A percentile compares a stretch with the other conserved stretches of the same genome.
Conservation (phyloP, 2,113 vertebrate genomes). For the Ornithorhynchus anatinus region DNA sequence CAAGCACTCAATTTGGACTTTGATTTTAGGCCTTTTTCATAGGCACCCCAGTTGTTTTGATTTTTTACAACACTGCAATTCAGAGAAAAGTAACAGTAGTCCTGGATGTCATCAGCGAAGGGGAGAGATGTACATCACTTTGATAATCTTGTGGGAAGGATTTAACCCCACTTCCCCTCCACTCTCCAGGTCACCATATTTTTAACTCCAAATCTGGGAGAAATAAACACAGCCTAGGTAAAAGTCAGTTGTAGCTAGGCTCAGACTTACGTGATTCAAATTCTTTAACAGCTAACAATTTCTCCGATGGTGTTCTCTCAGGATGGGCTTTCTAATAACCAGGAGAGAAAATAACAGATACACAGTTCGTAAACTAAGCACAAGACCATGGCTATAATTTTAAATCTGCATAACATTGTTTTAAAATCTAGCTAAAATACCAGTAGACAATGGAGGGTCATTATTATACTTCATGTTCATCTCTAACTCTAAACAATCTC, state of each 20-base stretch:
- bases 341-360: not conserved
- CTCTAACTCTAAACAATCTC: too few relatives aligned
- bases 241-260: too few relatives aligned
- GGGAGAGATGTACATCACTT: not conserved
- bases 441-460: too few relatives aligned
- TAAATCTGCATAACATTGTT: not conserved
- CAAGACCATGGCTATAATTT: not conserved
- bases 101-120: conserved; percentile 23
- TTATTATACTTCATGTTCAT: too few relatives aligned
- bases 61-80: conserved; percentile 51
- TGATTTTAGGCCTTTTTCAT: conserved; percentile 60
- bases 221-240: too few relatives aligned
- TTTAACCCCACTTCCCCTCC: not conserved
- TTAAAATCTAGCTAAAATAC: too few relatives aligned
- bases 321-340: conserved; percentile 80
- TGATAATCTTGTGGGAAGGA: not conserved
- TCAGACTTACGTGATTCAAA: conserved; percentile 89
- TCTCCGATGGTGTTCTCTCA: conserved; percentile 84
- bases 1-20: conserved; percentile 37
- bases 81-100: conserved; percentile 44
- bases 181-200: too few relatives aligned
- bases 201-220: too few relatives aligned
- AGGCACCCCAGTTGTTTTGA: conserved; percentile 57
- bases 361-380: not conserved
- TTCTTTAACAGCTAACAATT: conserved; percentile 80